Percentiles rank a stretch among this genome's conserved stretches.
Evolutionary conservation across 1,140 invertebrate genomes (phyloP).

Genomic region (Bombyx mori): ASM3026992v2 NC_085118.1:7649001-7649500

Average conservation of each 20-base stretch:
- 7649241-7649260: conserved; percentile 91
- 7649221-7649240: conserved; percentile 69
- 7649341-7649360: conserved; percentile 79
- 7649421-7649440: conserved; percentile 75
- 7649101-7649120: no score
- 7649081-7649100: no score
- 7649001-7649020: no score
- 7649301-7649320: conserved; percentile 96
- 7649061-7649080: no score
- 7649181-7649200: no score
- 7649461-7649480: conserved; percentile 87
- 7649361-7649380: background rate
- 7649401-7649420: background rate
- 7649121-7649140: no score
- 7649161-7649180: no score
- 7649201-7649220: background rate
- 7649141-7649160: no score
- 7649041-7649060: no score
- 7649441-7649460: conserved; percentile 68
- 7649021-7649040: no score
- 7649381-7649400: background rate
- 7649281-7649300: conserved; percentile 98
- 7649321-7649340: conserved; percentile 86
- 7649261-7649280: conserved; percentile 92
- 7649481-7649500: conserved; percentile 94